These are phyloP conservation scores for Xestia ashworthii DNA, from an alignment of 2,888 invertebrate species.

Conservation along the genomic window DNA sequence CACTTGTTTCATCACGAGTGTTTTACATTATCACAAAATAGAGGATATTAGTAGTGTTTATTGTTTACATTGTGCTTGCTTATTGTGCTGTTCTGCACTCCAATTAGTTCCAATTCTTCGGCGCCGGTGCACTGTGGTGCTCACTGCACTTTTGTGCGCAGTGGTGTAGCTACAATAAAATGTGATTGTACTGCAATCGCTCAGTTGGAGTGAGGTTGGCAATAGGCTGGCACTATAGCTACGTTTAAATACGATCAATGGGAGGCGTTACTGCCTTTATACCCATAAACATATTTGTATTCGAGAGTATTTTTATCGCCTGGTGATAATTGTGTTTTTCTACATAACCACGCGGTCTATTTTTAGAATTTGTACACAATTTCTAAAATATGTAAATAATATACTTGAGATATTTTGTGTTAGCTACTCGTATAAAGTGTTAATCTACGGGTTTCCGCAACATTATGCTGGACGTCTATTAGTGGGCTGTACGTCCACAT, in stretches of 20 bases:
- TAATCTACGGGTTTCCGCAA: conserved; percentile 3
- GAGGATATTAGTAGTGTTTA: conserved; percentile 43
- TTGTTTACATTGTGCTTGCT: conserved; percentile 43
- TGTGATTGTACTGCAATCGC: conserved; percentile 25
- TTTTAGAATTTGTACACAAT: neutral
- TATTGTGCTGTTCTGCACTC: conserved; percentile 28
- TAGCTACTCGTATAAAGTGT: neutral
- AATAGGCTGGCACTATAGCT: neutral
- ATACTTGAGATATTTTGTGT: neutral
- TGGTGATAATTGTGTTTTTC: conserved; percentile 4
- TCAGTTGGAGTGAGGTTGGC: neutral
- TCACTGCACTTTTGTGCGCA: conserved; percentile 24
- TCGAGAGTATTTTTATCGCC: neutral
- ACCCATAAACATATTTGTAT: neutral
- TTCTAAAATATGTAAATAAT: neutral
- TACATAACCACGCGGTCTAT: conserved; percentile 4
- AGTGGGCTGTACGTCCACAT: neutral
- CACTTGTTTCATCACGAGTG: conserved; percentile 48
- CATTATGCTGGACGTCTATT: neutral
- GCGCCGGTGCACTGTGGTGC: conserved; percentile 10
- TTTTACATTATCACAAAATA: conserved; percentile 46
- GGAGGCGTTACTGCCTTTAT: neutral
- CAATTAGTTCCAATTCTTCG: conserved; percentile 46
- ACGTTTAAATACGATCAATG: neutral
- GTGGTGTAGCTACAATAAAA: conserved; percentile 30